Percentiles rank a stretch among this genome's conserved stretches.
Evolutionary conservation across 1,140 invertebrate genomes (phyloP).

Genomic region (Diuraphis noxia): DNA sequence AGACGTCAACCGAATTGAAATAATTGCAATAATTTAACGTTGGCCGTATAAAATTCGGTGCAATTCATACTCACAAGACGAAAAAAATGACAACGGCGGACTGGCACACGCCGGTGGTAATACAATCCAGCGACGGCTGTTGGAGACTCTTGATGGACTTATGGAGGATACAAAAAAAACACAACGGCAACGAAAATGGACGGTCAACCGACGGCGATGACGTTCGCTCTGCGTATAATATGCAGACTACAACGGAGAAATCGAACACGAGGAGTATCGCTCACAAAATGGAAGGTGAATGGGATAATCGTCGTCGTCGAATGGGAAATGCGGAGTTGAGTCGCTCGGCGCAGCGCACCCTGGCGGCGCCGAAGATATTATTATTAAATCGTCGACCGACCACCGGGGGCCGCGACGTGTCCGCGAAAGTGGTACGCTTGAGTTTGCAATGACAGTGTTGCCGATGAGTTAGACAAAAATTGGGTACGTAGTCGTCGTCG

Average conservation of each 20-base stretch:
- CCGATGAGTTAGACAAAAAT: neutral
- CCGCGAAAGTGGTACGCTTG: neutral
- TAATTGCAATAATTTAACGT: neutral
- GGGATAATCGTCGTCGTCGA: neutral
- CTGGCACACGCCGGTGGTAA: neutral
- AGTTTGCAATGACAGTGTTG: neutral
- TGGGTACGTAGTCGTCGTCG: neutral
- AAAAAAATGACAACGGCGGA: neutral
- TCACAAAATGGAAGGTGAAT: conserved; percentile 50
- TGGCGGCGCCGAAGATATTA: neutral
- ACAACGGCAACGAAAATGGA: neutral
- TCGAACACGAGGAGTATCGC: neutral
- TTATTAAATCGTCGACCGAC: no score
- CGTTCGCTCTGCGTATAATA: neutral
- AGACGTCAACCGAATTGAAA: neutral
- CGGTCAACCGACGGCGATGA: neutral
- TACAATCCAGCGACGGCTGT: neutral
- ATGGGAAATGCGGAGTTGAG: neutral
- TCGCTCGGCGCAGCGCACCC: neutral
- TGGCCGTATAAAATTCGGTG: neutral
- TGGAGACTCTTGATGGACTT: neutral
- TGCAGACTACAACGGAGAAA: neutral
- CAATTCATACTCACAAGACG: conserved; percentile 14
- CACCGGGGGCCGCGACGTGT: neutral
- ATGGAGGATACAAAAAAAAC: no score